These are phyloP conservation scores for Brachypteracias leptosomus DNA, from an alignment of 2,113 vertebrate species.

Conservation along the genomic window DNA sequence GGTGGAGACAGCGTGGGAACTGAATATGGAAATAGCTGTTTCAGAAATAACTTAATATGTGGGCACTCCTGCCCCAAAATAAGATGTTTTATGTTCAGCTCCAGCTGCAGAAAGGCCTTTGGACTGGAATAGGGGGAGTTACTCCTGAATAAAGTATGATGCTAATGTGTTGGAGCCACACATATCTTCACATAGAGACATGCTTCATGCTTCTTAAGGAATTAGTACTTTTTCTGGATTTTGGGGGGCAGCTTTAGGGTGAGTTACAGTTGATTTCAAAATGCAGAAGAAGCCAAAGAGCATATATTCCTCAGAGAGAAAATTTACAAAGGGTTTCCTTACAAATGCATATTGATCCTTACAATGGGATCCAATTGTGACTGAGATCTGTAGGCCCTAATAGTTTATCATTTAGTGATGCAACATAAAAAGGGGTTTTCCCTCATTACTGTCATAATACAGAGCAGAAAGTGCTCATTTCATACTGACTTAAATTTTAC, in stretches of 20 bases:
- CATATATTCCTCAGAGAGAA: neutral
- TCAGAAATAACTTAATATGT: neutral
- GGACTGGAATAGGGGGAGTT: neutral
- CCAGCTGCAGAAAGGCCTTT: neutral
- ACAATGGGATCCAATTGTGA: neutral
- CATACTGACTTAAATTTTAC: slow-evolving; percentile 6
- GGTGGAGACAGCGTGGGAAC: neutral
- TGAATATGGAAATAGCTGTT: neutral
- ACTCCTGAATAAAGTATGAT: neutral
- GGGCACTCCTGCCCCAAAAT: neutral
- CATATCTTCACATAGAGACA: neutral
- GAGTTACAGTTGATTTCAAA: neutral
- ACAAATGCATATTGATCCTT: neutral
- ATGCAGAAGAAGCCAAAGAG: neutral
- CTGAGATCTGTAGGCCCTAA: neutral
- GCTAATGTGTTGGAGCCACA: neutral
- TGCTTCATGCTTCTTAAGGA: neutral
- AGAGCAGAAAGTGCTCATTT: slow-evolving; percentile 19
- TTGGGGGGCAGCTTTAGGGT: neutral
- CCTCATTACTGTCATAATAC: neutral
- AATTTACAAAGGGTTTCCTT: neutral
- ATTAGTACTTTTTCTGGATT: neutral
- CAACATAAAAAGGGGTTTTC: neutral
- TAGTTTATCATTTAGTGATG: neutral
- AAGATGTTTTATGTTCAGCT: neutral